Base-by-base conservation (phyloP, 2,888 invertebrate species). In the Glomeris marginata region DNA sequence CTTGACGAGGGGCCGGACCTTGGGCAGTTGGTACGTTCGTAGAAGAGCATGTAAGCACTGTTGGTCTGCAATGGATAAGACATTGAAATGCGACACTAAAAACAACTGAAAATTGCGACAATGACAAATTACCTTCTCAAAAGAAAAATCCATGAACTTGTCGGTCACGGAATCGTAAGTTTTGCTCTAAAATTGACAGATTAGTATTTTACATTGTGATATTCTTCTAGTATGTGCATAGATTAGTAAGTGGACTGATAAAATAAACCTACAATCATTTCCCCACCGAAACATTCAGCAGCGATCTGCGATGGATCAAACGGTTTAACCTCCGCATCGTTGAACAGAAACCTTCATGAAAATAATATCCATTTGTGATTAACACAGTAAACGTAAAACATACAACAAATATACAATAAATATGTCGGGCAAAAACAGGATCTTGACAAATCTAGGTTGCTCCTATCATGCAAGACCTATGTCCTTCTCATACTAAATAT, bases 1-100 rank as follows among this genome's bases (percentile, higher is more conserved):
- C 37, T 18, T 15, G 45, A 18, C 40, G 35, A n/a, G 13, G 42
- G 43, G 13, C 16, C 18, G 13, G 34, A 35, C 13, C 57, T 52
- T 20, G 56, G 52, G 1, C 59, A 56, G 18, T 74, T 74, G 55
- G 81, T 81, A 60, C 87, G 77, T 66, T 94, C 91, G 69, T 94
- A 94, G 67, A 94, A 94, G 59, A 94, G 66, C 94, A 94, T 94
- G 67, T 94, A 94, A 1, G 94, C 94, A 63, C 90, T 91, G 69
- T 94, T 92, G 2, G 92, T 92, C 73, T 69, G 58, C 1, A 55
- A 55, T 8, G 28, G 4, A 28, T 5, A 28, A 5, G 4, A 28
- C 28, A 48, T 35, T 16, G 13, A 22, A 15, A 11, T 2, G 15
- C 16, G 44, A 11, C 11, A 45, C 6, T 42, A 15, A 44, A 45